phyloP scores from a whole-genome alignment of 92 coral and sea anemone genomes.

The Palythoa grandis region DNA sequence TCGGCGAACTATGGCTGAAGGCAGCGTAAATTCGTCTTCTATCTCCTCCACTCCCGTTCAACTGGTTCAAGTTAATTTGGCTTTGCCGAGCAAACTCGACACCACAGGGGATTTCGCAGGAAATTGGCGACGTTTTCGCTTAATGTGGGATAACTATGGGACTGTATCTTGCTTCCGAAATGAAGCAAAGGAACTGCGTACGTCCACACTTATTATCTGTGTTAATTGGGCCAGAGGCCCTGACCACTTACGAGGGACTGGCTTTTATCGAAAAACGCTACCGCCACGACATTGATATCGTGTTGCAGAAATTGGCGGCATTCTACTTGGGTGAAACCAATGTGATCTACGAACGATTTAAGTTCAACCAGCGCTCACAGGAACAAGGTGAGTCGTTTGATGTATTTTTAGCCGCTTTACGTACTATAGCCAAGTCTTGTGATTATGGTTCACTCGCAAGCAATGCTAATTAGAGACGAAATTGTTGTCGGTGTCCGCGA shows the following conservation, averaged over 20 bases:
- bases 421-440: constrained; percentile 39
- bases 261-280: constrained; percentile 43
- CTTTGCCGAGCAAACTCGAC: constrained; percentile 53
- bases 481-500: constrained; percentile 36
- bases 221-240: constrained; percentile 58
- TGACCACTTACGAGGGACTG: constrained; percentile 58
- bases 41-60: constrained; percentile 1
- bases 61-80: constrained; percentile 39
- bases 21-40: background rate
- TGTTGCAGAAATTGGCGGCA: constrained; percentile 51
- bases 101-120: constrained; percentile 46
- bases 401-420: constrained; percentile 38
- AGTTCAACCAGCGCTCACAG: constrained; percentile 32
- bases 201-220: constrained; percentile 59
- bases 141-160: constrained; percentile 58
- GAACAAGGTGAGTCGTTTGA: constrained; percentile 50
- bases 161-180: constrained; percentile 34
- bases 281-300: constrained; percentile 50
- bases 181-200: constrained; percentile 48
- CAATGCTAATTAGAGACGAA: constrained; percentile 22
- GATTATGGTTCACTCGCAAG: background rate
- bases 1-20: background rate
- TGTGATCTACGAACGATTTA: constrained; percentile 13
- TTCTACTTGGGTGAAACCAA: constrained; percentile 48
- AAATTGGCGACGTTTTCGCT: constrained; percentile 49